Percentiles rank a stretch among this genome's conserved stretches.
These are phyloP conservation scores for Popillia japonica DNA, from an alignment of 1,140 invertebrate species.

Conservation along the genomic window DNA sequence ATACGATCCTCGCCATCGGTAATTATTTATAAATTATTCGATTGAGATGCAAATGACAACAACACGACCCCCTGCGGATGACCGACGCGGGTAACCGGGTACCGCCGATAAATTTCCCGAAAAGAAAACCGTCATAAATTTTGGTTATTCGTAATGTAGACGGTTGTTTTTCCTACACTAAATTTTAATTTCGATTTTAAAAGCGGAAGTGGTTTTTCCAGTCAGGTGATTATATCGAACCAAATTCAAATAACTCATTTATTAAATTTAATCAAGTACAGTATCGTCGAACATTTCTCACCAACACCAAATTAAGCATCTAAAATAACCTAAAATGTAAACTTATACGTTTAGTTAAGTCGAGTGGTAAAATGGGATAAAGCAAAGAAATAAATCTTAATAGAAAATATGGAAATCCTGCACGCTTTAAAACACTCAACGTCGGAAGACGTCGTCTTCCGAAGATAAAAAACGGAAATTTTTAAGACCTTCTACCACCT, in stretches of 20 bases:
- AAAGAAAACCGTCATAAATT: not conserved
- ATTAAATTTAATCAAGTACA: too few relatives aligned
- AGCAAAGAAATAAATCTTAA: not conserved
- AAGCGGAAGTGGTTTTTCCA: too few relatives aligned
- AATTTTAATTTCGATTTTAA: too few relatives aligned
- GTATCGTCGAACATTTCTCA: too few relatives aligned
- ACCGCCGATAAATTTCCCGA: not conserved
- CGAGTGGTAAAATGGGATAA: too few relatives aligned
- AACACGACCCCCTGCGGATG: not conserved
- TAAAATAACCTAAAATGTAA: too few relatives aligned
- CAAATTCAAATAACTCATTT: too few relatives aligned
- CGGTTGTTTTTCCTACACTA: too few relatives aligned
- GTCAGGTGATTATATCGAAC: too few relatives aligned
- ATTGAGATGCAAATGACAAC: slow-evolving; percentile 21
- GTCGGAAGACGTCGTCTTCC: not conserved
- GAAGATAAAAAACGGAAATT: not conserved
- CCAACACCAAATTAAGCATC: too few relatives aligned
- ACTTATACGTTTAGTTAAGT: too few relatives aligned
- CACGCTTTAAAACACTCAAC: not conserved
- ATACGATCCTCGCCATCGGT: not conserved
- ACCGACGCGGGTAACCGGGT: not conserved
- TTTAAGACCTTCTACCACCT: not conserved
- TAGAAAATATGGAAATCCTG: not conserved
- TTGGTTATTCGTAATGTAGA: too few relatives aligned
- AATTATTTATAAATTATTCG: slow-evolving; percentile 29